These are phyloP conservation scores for Cydia amplana DNA, from an alignment of 1,140 invertebrate species.

Conservation along the genomic window DNA sequence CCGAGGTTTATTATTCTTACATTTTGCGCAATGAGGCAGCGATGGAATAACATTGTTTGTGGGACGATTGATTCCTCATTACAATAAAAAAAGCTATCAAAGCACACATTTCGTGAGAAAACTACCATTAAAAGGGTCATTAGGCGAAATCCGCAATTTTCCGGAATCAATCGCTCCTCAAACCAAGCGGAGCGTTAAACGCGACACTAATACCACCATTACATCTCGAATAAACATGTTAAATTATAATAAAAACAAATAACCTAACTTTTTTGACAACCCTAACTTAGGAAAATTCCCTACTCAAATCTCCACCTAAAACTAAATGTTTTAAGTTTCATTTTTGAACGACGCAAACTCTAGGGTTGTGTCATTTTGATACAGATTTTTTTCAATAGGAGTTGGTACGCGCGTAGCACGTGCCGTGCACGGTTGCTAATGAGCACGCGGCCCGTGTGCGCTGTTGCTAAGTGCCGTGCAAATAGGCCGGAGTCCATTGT, in stretches of 20 bases:
- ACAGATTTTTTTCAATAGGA: neutral
- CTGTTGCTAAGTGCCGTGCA: neutral
- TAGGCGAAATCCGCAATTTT: conserved; percentile 1
- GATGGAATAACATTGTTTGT: neutral
- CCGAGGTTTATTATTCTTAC: too few species aligned
- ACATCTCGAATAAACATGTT: conserved; percentile 6
- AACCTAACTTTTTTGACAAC: neutral
- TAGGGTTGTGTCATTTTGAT: neutral
- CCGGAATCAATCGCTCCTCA: neutral
- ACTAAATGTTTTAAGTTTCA: neutral
- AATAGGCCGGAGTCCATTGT: neutral
- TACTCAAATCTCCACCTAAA: neutral
- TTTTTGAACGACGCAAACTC: neutral
- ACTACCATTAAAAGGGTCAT: conserved; percentile 6
- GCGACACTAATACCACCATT: conserved; percentile 12
- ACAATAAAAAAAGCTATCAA: neutral
- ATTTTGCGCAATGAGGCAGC: neutral
- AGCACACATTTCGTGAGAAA: neutral
- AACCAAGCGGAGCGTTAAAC: neutral
- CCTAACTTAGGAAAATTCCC: neutral
- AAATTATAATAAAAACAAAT: conserved; percentile 28
- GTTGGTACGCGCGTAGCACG: neutral
- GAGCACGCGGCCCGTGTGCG: conserved; percentile 11
- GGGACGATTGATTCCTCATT: neutral
- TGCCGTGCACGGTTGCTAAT: conserved; percentile 17